Evolutionary conservation across 2,888 invertebrate genomes (phyloP).

Genomic region (Orthosia cruda): DNA sequence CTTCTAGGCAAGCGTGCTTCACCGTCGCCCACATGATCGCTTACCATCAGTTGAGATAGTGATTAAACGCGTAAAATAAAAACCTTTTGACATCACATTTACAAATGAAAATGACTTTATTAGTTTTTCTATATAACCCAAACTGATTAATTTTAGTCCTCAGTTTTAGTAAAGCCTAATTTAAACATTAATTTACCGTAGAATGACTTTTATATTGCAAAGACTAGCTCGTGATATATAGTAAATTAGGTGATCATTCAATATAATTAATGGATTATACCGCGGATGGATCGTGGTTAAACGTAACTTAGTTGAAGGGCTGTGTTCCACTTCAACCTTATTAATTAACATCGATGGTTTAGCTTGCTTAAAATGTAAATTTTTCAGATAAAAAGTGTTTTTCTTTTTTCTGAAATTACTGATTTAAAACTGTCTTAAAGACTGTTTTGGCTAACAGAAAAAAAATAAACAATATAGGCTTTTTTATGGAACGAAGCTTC

Average conservation of each 20-base stretch:
- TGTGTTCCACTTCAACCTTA: neutral
- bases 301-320: conserved; percentile 22
- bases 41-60: too few relatives aligned
- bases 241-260: conserved; percentile 59
- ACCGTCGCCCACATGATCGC: too few relatives aligned
- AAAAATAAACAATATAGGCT: too few relatives aligned
- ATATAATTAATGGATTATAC: conserved; percentile 55
- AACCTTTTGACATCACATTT: too few relatives aligned
- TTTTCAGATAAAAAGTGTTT: neutral
- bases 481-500: too few relatives aligned
- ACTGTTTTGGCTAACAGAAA: too few relatives aligned
- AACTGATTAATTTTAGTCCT: conserved; percentile 15
- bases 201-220: conserved; percentile 22
- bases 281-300: conserved; percentile 15
- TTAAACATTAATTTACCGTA: conserved; percentile 26
- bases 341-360: neutral
- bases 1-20: too few relatives aligned
- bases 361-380: neutral
- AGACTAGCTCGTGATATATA: conserved; percentile 43
- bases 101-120: too few relatives aligned
- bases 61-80: too few relatives aligned
- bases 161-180: conserved; percentile 1
- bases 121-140: too few relatives aligned
- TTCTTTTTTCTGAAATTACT: neutral
- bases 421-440: neutral